These are phyloP conservation scores for Thera obeliscata DNA, from an alignment of 2,888 invertebrate genomes.

Conservation along the genomic window DNA sequence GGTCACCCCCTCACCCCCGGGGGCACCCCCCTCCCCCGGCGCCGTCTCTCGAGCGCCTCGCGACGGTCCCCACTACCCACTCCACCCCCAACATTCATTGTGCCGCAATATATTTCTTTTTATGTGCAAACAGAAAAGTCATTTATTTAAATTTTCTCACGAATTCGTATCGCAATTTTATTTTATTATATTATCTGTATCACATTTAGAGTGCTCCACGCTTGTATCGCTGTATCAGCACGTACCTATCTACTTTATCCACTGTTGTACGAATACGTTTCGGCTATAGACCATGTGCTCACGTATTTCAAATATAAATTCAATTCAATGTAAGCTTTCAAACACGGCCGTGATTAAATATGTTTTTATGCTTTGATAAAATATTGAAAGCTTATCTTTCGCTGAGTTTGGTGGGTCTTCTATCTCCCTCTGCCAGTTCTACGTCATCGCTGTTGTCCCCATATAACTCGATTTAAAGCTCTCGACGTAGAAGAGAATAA, in stretches of 20 bases:
- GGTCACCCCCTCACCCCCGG: slow-evolving; percentile 76
- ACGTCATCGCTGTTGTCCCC: slow-evolving; percentile 71
- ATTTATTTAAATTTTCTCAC: slow-evolving; percentile 85
- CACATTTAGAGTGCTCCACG: slow-evolving; percentile 76
- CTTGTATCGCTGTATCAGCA: slow-evolving; percentile 60
- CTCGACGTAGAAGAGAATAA: slow-evolving; percentile 75
- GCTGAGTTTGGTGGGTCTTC: slow-evolving; percentile 28
- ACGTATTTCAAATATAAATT: slow-evolving; percentile 38
- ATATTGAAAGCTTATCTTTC: slow-evolving; percentile 31
- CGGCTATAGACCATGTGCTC: slow-evolving; percentile 38
- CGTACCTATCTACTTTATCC: slow-evolving; percentile 24
- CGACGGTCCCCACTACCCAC: slow-evolving; percentile 73
- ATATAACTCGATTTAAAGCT: slow-evolving; percentile 81
- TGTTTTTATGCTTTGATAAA: slow-evolving; percentile 34
- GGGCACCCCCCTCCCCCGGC: slow-evolving; percentile 49
- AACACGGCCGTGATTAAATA: slow-evolving; percentile 47
- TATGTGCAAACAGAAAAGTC: slow-evolving; percentile 85
- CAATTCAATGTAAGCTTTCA: slow-evolving; percentile 42
- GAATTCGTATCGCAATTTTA: slow-evolving; percentile 84
- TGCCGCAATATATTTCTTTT: slow-evolving; percentile 85
- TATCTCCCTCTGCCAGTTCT: slow-evolving; percentile 53
- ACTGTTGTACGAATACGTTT: slow-evolving; percentile 45
- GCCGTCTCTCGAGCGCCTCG: slow-evolving; percentile 71
- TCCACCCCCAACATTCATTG: slow-evolving; percentile 82
- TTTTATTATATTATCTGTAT: slow-evolving; percentile 84